Conservation (phyloP, 2,113 vertebrate genomes). For the Agapornis roseicollis region DNA sequence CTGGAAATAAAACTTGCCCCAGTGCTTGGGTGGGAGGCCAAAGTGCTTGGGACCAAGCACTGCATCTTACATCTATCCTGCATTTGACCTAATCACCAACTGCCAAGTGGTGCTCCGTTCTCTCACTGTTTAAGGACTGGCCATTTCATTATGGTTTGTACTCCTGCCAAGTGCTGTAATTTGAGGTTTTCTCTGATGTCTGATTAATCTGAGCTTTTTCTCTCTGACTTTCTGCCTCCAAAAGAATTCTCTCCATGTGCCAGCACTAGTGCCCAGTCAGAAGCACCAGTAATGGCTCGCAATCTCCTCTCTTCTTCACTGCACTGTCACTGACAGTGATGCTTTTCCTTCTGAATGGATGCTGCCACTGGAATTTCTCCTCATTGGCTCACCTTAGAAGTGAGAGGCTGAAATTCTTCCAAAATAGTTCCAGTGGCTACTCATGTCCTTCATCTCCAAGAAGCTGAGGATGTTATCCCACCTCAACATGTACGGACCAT, state of each 20-base stretch:
- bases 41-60: not conserved
- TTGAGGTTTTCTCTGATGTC: not conserved
- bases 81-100: rapidly evolving
- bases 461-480: not conserved
- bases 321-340: not conserved
- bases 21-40: not conserved
- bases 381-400: not conserved
- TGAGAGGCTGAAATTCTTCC: not conserved
- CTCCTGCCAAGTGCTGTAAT: not conserved
- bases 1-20: rapidly evolving
- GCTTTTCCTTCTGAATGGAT: not conserved
- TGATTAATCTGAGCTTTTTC: not conserved
- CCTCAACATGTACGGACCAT: rapidly evolving
- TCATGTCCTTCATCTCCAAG: not conserved
- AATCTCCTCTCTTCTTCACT: not conserved
- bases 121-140: not conserved
- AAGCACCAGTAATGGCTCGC: rapidly evolving
- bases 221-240: not conserved
- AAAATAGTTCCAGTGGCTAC: not conserved
- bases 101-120: not conserved
- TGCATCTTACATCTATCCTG: not conserved
- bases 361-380: not conserved
- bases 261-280: not conserved
- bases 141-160: not conserved
- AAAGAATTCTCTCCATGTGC: not conserved